Conservation (phyloP, 2,888 invertebrate species). For the Rhimphoctona megacephalus region DNA sequence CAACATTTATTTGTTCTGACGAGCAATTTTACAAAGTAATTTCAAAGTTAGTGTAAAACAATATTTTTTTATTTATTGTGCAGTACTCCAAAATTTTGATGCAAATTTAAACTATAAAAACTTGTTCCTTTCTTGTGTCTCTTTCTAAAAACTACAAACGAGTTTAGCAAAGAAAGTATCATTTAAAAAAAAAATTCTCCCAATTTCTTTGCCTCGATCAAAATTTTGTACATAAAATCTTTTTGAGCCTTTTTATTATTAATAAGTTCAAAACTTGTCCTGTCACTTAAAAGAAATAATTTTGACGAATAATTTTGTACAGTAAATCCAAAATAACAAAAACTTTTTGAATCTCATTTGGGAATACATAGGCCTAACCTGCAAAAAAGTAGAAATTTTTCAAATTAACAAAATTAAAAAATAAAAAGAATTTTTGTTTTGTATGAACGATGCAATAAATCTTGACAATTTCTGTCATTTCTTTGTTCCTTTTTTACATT, state of each 20-base stretch:
- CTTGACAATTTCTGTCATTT: background rate
- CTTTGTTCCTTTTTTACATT: background rate
- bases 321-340: background rate
- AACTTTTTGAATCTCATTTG: background rate
- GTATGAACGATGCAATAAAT: background rate
- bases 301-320: background rate
- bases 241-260: background rate
- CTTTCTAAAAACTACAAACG: background rate
- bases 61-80: background rate
- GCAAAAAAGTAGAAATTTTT: background rate
- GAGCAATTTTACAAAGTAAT: background rate
- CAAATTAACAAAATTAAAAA: background rate
- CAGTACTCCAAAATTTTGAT: background rate
- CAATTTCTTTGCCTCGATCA: background rate
- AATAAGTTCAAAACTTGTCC: background rate
- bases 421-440: background rate
- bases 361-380: too few species aligned
- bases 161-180: background rate
- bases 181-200: background rate
- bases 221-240: background rate
- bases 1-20: background rate
- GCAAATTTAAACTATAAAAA: background rate
- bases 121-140: background rate
- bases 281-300: background rate
- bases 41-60: background rate